Base-by-base conservation (phyloP, 2,797 vertebrate genomes). In the Sebastes matsubarae region DNA sequence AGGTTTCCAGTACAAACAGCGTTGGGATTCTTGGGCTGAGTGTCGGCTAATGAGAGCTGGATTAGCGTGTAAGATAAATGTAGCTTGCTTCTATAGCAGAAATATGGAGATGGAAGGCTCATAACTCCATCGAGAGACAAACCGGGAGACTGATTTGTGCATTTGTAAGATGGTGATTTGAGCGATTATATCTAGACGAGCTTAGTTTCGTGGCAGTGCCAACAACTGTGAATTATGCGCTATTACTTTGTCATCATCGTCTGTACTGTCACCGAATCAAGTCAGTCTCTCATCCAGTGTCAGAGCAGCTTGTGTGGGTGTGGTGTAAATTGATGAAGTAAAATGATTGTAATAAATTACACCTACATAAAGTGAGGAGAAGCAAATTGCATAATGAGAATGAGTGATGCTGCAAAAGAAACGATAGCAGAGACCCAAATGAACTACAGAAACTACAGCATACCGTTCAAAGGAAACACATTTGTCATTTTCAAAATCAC, bases 111-210 rank as follows among this genome's bases (percentile, higher is more conserved):
- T 18, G 1, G 7, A 60, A n/a, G 29, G 34, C 22, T 50, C 34
- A 14, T 57, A 38, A 42, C 14, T 55, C 66, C 29, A 42, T 52
- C 13, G 61, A 13, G 9, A 12, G 8, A 70, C 38, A 42, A 52
- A 71, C 46, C 10, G 8, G 18, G 18, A 24, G n/a, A 32, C 25
- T 12, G 58, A 72, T 30, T 38, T 42, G 22, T 54, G 18, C 5
- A 57, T 3, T 34, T 59, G 14, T 42, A 30, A 65, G 38, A 38
- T 46, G 27, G 18, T 10, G 54, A 55, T 82, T 77, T 71, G 55
- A 67, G 60, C n/a, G 38, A 71, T 75, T 57, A 25, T 27, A 63
- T 80, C 20, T 24, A 68, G n/a, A 64, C 70, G 10, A 36, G n/a
- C 1, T 64, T 25, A 29, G 75, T 81, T 50, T 74, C 2, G 9